A percentile compares a stretch with the other conserved stretches of the same genome.
Conservation (phyloP, 2,797 vertebrate species). For the Ispidina lecontei region DNA sequence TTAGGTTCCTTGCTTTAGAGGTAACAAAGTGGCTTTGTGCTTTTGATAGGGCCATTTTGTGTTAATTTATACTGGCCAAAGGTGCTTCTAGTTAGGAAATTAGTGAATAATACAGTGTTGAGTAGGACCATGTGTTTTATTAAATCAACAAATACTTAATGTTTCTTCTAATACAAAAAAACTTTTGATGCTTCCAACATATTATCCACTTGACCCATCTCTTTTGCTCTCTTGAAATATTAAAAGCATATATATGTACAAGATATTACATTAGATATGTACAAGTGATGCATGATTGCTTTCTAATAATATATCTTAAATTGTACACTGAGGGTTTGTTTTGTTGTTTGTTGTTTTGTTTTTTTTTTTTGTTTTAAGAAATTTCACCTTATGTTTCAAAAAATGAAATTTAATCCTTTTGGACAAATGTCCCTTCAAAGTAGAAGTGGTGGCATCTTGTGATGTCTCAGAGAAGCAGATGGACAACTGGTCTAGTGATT, state of each 20-base stretch:
- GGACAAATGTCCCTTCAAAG: not conserved
- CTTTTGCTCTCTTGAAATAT: not conserved
- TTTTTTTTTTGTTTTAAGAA: not conserved
- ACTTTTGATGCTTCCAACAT: not conserved
- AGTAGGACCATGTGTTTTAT: not conserved
- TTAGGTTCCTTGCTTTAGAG: not conserved
- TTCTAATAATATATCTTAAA: not conserved
- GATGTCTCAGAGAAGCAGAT: not conserved
- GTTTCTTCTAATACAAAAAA: not conserved
- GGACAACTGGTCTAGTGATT: not conserved
- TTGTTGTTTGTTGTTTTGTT: no score
- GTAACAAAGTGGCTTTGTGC: not conserved
- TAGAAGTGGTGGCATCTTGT: not conserved
- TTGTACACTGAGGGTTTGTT: not conserved
- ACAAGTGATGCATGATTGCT: not conserved
- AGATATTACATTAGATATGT: not conserved
- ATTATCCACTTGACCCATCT: not conserved
- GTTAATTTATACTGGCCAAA: not conserved
- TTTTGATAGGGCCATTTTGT: not conserved
- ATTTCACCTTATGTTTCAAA: not conserved
- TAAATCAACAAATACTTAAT: not conserved
- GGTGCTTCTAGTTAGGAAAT: not conserved
- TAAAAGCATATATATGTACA: not conserved
- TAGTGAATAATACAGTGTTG: not conserved
- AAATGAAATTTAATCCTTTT: not conserved